Percentiles rank a stretch among this genome's conserved stretches.
phyloP scores from a whole-genome alignment of 1,140 invertebrate species.

The Manduca sexta region DNA sequence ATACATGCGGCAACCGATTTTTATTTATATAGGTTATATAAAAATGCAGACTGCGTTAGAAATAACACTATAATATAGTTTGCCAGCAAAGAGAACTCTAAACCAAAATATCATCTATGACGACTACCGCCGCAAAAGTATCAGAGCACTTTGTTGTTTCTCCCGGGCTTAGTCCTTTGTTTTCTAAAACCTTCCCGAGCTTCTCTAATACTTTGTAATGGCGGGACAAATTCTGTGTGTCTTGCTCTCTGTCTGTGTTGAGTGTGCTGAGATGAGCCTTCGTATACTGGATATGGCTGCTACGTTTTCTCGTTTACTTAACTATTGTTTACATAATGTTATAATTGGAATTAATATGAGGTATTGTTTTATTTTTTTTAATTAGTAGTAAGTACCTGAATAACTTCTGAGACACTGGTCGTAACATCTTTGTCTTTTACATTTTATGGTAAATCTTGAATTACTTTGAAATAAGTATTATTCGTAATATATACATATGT shows the following conservation, averaged over 20 bases:
- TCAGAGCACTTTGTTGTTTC: slow-evolving; percentile 49
- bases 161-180: slow-evolving; percentile 54
- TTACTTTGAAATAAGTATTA: too few relatives aligned
- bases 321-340: too few relatives aligned
- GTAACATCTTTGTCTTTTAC: too few relatives aligned
- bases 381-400: too few relatives aligned
- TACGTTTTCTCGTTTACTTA: too few relatives aligned
- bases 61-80: neutral
- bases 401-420: too few relatives aligned
- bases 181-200: slow-evolving; percentile 45
- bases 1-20: slow-evolving; percentile 10
- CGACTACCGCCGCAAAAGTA: slow-evolving; percentile 42
- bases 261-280: slow-evolving; percentile 24
- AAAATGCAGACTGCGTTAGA: too few relatives aligned
- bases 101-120: slow-evolving; percentile 44
- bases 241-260: slow-evolving; percentile 27
- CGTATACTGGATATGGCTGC: neutral
- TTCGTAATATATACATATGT: too few relatives aligned
- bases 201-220: slow-evolving; percentile 59
- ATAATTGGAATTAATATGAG: too few relatives aligned
- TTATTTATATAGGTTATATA: neutral
- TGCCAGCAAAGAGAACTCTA: slow-evolving; percentile 31
- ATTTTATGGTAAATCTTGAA: too few relatives aligned
- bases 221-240: slow-evolving; percentile 43
- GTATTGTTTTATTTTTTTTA: too few relatives aligned